A percentile compares a stretch with the other conserved stretches of the same genome.
These are phyloP conservation scores for Meloidogyne hapla DNA, from an alignment of 1,140 invertebrate genomes.

Conservation along the genomic window DNA sequence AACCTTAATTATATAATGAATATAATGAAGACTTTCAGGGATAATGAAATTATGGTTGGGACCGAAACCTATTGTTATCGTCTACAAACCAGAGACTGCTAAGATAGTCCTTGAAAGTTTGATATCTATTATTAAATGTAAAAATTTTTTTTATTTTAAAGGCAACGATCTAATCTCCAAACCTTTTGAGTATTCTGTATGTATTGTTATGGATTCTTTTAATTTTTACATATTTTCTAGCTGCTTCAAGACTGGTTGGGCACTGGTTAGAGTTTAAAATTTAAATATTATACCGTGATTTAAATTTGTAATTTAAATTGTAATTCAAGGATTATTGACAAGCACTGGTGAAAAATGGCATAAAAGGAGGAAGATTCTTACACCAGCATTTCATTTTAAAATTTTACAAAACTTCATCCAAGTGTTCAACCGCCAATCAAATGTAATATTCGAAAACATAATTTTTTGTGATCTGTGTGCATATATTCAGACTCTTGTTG, in stretches of 20 bases:
- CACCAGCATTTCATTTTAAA: slow-evolving; percentile 84
- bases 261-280: slow-evolving; percentile 76
- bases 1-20: no score
- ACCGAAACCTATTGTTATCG: slow-evolving; percentile 31
- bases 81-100: slow-evolving; percentile 35
- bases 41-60: slow-evolving; percentile 24
- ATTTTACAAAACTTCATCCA: slow-evolving; percentile 80
- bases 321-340: slow-evolving; percentile 53
- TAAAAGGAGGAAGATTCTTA: slow-evolving; percentile 78
- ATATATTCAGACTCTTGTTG: slow-evolving; percentile 42
- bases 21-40: background rate
- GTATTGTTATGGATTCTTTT: background rate
- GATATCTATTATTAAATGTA: background rate
- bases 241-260: slow-evolving; percentile 72
- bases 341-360: slow-evolving; percentile 78
- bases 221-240: background rate
- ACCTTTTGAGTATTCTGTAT: slow-evolving; percentile 32
- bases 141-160: slow-evolving; percentile 5
- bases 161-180: slow-evolving; percentile 35
- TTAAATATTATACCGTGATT: background rate
- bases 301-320: no score
- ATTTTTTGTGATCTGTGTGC: background rate
- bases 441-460: slow-evolving; percentile 62
- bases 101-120: slow-evolving; percentile 29
- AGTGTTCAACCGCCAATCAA: slow-evolving; percentile 77